Percentiles rank a stretch among this genome's conserved stretches.
Conservation (phyloP, 2,888 invertebrate genomes). For the Syritta pipiens region DNA sequence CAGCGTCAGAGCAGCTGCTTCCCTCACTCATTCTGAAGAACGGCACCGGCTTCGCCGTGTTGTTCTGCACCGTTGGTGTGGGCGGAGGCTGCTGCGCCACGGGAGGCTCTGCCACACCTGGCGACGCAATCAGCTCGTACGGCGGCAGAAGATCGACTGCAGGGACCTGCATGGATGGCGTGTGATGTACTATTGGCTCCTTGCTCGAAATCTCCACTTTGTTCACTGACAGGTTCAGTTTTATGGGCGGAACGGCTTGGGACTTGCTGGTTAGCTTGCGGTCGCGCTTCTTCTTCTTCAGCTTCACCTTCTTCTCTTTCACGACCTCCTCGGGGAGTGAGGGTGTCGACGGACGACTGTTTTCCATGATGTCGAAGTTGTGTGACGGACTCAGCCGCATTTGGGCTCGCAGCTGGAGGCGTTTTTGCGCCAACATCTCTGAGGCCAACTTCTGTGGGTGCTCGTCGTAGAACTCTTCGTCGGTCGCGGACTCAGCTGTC, state of each 20-base stretch:
- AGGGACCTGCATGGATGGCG: constrained; percentile 53
- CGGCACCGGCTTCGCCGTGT: constrained; percentile 25
- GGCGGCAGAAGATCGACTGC: constrained; percentile 66
- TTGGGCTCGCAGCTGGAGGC: constrained; percentile 84
- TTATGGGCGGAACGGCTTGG: constrained; percentile 76
- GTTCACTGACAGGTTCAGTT: constrained; percentile 35
- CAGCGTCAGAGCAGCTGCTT: constrained; percentile 81
- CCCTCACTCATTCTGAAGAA: constrained; percentile 75
- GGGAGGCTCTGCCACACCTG: constrained; percentile 71
- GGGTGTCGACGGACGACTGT: constrained; percentile 84
- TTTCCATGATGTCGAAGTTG: constrained; percentile 82
- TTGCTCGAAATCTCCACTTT: constrained; percentile 28
- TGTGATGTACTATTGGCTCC: constrained; percentile 19
- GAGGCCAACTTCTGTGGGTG: constrained; percentile 88
- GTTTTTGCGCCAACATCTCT: constrained; percentile 87
- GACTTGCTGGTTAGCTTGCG: constrained; percentile 80
- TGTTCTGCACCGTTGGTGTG: constrained; percentile 21
- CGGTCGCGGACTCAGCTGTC: constrained; percentile 91
- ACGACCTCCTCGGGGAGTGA: constrained; percentile 79
- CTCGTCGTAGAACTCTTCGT: constrained; percentile 93
- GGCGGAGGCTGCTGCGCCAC: constrained; percentile 44
- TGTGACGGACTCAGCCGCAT: constrained; percentile 84
- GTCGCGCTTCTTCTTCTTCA: constrained; percentile 85
- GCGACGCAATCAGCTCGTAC: constrained; percentile 66
- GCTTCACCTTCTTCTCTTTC: constrained; percentile 81